phyloP scores from a whole-genome alignment of 2,888 invertebrate genomes.

The Agrotis clavis region DNA sequence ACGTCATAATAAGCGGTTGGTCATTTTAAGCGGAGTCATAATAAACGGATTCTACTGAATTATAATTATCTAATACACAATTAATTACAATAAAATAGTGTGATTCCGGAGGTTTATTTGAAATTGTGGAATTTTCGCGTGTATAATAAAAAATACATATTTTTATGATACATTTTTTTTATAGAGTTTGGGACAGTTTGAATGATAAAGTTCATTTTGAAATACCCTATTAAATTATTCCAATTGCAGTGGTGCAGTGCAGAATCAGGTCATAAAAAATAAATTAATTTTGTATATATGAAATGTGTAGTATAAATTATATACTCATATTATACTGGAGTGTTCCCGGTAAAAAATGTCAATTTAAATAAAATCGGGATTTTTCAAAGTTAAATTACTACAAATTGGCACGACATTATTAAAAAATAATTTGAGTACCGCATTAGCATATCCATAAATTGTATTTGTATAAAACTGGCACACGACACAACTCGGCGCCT shows the following conservation, averaged over 20 bases:
- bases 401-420: too few relatives aligned
- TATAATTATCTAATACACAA: slow-evolving; percentile 17
- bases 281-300: slow-evolving; percentile 1
- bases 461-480: too few relatives aligned
- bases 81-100: slow-evolving; percentile 35
- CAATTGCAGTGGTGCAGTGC: slow-evolving; percentile 28
- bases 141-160: not conserved
- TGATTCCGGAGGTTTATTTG: slow-evolving; percentile 7
- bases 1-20: too few relatives aligned
- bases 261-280: slow-evolving; percentile 25
- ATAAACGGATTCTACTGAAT: not conserved
- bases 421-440: too few relatives aligned
- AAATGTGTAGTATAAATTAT: slow-evolving; percentile 7
- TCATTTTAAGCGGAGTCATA: too few relatives aligned
- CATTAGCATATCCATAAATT: too few relatives aligned
- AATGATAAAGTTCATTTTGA: slow-evolving; percentile 8
- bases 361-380: too few relatives aligned
- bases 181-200: slow-evolving; percentile 1
- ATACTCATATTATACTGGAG: too few relatives aligned
- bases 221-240: slow-evolving; percentile 15
- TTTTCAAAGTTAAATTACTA: too few relatives aligned
- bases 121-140: slow-evolving; percentile 2
- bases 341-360: too few relatives aligned
- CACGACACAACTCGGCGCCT: too few relatives aligned
- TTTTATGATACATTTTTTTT: not conserved